Evolutionary conservation across 2,888 invertebrate species (phyloP), one percentile per base, ranked within the genome.

Genomic region (Acleris sparsana): DNA sequence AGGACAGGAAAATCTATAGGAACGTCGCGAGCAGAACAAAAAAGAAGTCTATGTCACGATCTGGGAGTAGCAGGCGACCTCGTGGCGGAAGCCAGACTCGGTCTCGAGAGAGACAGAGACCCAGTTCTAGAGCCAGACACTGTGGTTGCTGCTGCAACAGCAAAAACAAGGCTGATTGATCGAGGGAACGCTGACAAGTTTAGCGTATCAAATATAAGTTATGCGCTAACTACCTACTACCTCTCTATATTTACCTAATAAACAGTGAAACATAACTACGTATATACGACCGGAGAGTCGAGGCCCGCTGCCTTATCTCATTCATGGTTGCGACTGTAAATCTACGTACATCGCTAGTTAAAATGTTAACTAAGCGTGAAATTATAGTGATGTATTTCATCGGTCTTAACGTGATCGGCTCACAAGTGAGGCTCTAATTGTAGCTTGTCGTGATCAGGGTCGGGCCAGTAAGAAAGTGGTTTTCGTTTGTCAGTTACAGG

Each of bases 401-500:
- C 53, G 76, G 80, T 67, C 76, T 80, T 43, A 73, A 81, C 69
- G 57, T 80, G 22, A 67, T 78, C 60, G 70, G 82, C 53, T 67
- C 77, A 53, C 80, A 82, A 53, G 86, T 85, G 75, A 78, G 81
- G 62, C 63, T 25, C 52, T 51, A 48, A 44, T 44, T n/a, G 44
- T 6, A n/a, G n/a, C n/a, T 44, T 5, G 2, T n/a, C 44, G 33
- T 33, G 6, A 44, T 44, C 3, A n/a, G 4, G 11, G 16, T 6
- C 44, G n/a, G 55, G 11, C 5, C 39, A 11, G 43, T 43, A 51
- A 53, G 33, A 51, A 49, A 20, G 20, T 17, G 46, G n/a, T 33
- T 43, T 49, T 22, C n/a, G 48, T 25, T 57, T 44, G n/a, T 44
- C 6, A 63, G 33, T 80, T 85, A 39, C 80, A 88, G 89, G 80